Evolutionary conservation across 2,888 invertebrate genomes (phyloP).

Genomic region (Volucella inflata): DNA sequence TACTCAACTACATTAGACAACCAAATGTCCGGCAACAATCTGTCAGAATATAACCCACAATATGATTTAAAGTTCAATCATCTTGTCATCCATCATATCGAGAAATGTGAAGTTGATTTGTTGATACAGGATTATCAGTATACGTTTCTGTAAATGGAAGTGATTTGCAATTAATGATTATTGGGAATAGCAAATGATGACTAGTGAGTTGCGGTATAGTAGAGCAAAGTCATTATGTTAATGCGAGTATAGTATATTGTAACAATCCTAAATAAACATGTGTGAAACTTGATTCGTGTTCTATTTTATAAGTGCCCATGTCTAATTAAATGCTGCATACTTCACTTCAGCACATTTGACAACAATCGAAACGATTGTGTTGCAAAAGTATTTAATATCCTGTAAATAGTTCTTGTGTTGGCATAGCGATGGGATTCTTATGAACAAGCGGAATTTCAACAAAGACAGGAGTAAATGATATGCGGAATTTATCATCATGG

Average conservation of each 20-base stretch:
- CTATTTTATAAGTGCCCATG: not conserved
- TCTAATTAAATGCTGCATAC: conserved; percentile 17
- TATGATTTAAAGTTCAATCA: conserved; percentile 43
- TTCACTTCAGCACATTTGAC: conserved; percentile 6
- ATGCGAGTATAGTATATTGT: not conserved
- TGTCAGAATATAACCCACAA: conserved; percentile 46
- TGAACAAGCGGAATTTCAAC: conserved; percentile 38
- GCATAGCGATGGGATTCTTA: conserved; percentile 56
- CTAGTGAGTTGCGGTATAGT: not conserved
- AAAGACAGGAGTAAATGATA: conserved; percentile 48
- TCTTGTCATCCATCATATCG: conserved; percentile 40
- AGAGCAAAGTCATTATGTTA: conserved; percentile 5
- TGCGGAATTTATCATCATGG: conserved; percentile 85
- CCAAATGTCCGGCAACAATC: conserved; percentile 41
- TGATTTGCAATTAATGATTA: conserved; percentile 11
- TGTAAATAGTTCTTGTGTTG: conserved; percentile 1
- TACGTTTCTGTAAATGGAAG: not conserved
- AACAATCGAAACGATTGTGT: conserved; percentile 25
- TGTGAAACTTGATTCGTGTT: conserved; percentile 18
- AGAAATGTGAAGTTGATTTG: conserved; percentile 45
- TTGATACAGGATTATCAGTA: conserved; percentile 4
- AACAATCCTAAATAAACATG: conserved; percentile 7
- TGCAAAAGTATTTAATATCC: conserved; percentile 28
- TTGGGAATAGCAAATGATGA: not conserved
- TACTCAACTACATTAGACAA: not conserved